Evolutionary conservation across 2,113 vertebrate species (phyloP).

Genomic region (Rissa tridactyla): DNA sequence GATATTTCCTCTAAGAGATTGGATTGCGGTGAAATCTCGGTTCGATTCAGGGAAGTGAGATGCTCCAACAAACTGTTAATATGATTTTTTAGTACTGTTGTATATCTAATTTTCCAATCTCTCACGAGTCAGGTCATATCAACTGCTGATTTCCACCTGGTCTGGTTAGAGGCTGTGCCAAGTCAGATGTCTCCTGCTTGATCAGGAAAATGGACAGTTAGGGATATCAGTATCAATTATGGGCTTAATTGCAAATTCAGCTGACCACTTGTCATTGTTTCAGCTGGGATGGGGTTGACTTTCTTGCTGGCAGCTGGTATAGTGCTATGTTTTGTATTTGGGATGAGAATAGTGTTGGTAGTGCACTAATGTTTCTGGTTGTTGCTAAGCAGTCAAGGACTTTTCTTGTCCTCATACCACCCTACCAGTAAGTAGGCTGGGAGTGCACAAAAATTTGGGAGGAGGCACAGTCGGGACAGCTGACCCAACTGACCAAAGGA

Average conservation of each 20-base stretch:
- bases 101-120: neutral
- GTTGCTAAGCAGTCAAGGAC: neutral
- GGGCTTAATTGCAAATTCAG: neutral
- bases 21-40: neutral
- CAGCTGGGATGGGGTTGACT: neutral
- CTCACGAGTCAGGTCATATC: neutral
- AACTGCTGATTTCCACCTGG: neutral
- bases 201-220: neutral
- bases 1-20: neutral
- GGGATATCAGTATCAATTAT: neutral
- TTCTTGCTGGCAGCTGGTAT: neutral
- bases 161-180: neutral
- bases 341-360: neutral
- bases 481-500: neutral
- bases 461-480: neutral
- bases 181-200: neutral
- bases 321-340: neutral
- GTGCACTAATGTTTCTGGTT: neutral
- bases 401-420: neutral
- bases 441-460: neutral
- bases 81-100: neutral
- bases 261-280: neutral
- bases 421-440: neutral
- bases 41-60: neutral
- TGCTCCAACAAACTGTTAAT: neutral